These are phyloP conservation scores for Schlechtendalia chinensis DNA, from an alignment of 1,140 invertebrate species.

Conservation along the genomic window DNA sequence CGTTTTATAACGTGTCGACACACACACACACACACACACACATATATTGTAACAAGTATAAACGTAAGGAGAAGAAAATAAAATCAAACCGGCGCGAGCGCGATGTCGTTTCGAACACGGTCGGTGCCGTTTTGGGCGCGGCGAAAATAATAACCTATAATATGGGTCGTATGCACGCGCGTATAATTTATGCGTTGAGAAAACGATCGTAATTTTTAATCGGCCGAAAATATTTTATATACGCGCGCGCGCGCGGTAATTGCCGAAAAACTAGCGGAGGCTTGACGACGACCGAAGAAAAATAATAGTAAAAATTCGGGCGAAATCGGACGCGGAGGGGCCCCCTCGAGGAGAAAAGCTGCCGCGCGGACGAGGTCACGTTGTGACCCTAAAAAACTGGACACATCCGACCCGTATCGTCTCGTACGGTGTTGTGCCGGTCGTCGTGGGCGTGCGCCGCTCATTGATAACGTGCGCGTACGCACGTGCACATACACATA, in stretches of 20 bases:
- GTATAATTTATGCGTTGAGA: background rate
- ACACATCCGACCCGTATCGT: constrained; percentile 7
- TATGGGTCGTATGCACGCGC: constrained; percentile 21
- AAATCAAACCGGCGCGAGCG: too few species aligned
- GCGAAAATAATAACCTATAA: background rate
- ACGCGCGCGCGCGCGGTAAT: background rate
- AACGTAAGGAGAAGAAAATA: too few species aligned
- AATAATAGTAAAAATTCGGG: too few species aligned
- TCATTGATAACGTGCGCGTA: constrained; percentile 36
- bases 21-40: too few species aligned
- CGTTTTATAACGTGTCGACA: too few species aligned
- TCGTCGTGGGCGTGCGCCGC: constrained; percentile 44
- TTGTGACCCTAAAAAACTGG: constrained; percentile 45
- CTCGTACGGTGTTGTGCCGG: constrained; percentile 1
- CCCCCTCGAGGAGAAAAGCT: background rate
- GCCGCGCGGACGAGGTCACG: constrained; percentile 28
- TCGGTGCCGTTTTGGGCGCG: constrained; percentile 22
- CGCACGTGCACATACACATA: background rate
- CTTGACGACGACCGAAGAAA: background rate
- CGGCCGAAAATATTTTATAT: background rate
- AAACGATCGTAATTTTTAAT: background rate
- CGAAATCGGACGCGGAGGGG: background rate
- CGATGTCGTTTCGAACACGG: too few species aligned
- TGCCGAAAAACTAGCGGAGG: too few species aligned
- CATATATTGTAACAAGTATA: too few species aligned